Conservation (phyloP, 2,888 invertebrate genomes). For the Stenolophus ochropezus region DNA sequence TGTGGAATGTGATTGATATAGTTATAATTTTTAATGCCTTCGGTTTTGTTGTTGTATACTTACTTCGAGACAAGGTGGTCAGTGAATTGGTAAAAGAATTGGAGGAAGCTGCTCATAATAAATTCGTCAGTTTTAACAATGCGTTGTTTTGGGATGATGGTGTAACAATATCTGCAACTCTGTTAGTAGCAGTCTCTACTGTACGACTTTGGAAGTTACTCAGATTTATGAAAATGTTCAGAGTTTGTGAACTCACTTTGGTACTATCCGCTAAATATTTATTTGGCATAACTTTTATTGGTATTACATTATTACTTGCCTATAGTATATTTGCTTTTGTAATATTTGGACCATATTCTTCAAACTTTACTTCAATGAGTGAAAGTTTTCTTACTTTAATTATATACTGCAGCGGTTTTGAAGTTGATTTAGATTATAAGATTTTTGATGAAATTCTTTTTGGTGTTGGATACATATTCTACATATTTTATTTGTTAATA, state of each 20-base stretch:
- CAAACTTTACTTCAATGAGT: slow-evolving; percentile 62
- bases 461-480: slow-evolving; percentile 32
- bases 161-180: slow-evolving; percentile 64
- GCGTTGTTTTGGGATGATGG: slow-evolving; percentile 65
- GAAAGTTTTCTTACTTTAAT: slow-evolving; percentile 63
- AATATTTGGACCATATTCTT: slow-evolving; percentile 60
- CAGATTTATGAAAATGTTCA: slow-evolving; percentile 66
- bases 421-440: slow-evolving; percentile 61
- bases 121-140: slow-evolving; percentile 67
- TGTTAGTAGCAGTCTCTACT: slow-evolving; percentile 67
- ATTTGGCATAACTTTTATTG: slow-evolving; percentile 63
- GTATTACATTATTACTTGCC: slow-evolving; percentile 62
- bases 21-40: slow-evolving; percentile 65
- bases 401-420: slow-evolving; percentile 63
- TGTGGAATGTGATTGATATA: slow-evolving; percentile 66
- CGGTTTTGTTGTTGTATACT: slow-evolving; percentile 63
- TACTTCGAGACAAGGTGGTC: slow-evolving; percentile 61
- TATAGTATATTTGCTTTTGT: slow-evolving; percentile 61
- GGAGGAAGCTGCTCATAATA: slow-evolving; percentile 65
- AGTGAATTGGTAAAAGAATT: slow-evolving; percentile 62
- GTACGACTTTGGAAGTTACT: slow-evolving; percentile 68
- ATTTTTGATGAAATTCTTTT: slow-evolving; percentile 40
- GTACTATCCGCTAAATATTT: slow-evolving; percentile 62
- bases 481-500: slow-evolving; percentile 37
- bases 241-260: slow-evolving; percentile 67